phyloP scores from a whole-genome alignment of 53 echinoderm and acorn worm species.

The Hippasteria phrygiana region DNA sequence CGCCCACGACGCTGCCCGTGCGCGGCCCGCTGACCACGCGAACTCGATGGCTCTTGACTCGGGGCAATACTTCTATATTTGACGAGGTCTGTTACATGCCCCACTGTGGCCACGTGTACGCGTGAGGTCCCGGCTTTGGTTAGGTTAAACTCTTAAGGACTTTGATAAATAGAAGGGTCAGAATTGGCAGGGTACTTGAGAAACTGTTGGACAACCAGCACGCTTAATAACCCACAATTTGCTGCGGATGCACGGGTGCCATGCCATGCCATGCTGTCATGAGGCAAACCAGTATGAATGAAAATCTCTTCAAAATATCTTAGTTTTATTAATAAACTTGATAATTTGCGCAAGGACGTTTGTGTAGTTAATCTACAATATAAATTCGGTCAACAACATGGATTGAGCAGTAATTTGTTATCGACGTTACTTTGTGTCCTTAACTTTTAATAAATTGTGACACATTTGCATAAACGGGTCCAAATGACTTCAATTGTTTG shows the following conservation, averaged over 20 bases:
- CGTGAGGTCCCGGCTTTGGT: slow-evolving; percentile 33
- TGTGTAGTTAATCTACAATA: too few relatives aligned
- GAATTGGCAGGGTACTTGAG: slow-evolving; percentile 19
- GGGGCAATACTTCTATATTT: slow-evolving; percentile 37
- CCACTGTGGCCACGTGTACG: slow-evolving; percentile 57
- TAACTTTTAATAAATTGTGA: too few relatives aligned
- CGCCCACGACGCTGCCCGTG: slow-evolving; percentile 49
- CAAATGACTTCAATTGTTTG: too few relatives aligned
- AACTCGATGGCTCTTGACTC: slow-evolving; percentile 38
- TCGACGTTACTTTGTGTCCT: too few relatives aligned
- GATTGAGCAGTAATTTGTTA: too few relatives aligned
- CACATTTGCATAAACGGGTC: too few relatives aligned
- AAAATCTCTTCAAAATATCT: not conserved
- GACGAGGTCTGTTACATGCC: slow-evolving; percentile 46
- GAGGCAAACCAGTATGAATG: not conserved
- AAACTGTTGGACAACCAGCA: not conserved
- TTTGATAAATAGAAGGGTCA: slow-evolving; percentile 54
- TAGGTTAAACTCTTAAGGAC: slow-evolving; percentile 43
- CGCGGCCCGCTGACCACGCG: slow-evolving; percentile 57
- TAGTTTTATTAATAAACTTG: not conserved
- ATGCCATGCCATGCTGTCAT: not conserved
- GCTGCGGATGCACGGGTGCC: not conserved
- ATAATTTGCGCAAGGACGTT: not conserved
- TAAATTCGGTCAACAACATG: too few relatives aligned
- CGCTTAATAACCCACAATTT: not conserved